These are phyloP conservation scores for Sinella curviseta DNA, from an alignment of 1,140 invertebrate species.

Conservation along the genomic window DNA sequence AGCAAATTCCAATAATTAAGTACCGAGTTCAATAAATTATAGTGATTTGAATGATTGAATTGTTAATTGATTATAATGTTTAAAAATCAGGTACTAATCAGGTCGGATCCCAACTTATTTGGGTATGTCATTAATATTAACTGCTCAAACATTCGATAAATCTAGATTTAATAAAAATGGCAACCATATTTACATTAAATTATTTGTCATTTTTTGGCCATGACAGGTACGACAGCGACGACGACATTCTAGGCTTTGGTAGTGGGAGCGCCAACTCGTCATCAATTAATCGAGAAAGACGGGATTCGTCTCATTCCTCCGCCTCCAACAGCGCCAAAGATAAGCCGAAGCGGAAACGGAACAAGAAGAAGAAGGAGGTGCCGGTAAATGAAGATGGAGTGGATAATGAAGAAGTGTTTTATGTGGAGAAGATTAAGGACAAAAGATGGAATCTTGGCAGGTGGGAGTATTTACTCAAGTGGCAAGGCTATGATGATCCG, in stretches of 20 bases:
- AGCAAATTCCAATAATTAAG: too few species aligned
- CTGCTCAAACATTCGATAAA: too few species aligned
- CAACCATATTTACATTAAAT: too few species aligned
- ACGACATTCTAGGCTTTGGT: neutral
- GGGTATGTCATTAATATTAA: too few species aligned
- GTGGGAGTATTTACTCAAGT: neutral
- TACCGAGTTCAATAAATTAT: too few species aligned
- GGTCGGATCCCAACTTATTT: too few species aligned
- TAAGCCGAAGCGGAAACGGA: neutral
- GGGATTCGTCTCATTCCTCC: neutral
- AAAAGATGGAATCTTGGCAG: neutral
- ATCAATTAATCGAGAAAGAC: neutral
- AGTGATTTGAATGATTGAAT: too few species aligned
- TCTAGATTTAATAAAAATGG: too few species aligned
- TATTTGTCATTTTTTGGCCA: too few species aligned
- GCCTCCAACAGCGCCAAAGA: neutral
- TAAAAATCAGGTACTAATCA: too few species aligned
- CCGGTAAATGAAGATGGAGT: neutral
- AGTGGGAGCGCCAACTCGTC: neutral
- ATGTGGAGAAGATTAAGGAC: constrained; percentile 17
- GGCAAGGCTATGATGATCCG: constrained; percentile 10
- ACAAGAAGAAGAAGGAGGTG: constrained; percentile 7
- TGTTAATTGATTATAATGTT: too few species aligned
- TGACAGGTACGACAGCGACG: constrained; percentile 8
- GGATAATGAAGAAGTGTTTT: neutral